phyloP scores from a whole-genome alignment of 2,797 vertebrate genomes.

The Borostomias antarcticus region DNA sequence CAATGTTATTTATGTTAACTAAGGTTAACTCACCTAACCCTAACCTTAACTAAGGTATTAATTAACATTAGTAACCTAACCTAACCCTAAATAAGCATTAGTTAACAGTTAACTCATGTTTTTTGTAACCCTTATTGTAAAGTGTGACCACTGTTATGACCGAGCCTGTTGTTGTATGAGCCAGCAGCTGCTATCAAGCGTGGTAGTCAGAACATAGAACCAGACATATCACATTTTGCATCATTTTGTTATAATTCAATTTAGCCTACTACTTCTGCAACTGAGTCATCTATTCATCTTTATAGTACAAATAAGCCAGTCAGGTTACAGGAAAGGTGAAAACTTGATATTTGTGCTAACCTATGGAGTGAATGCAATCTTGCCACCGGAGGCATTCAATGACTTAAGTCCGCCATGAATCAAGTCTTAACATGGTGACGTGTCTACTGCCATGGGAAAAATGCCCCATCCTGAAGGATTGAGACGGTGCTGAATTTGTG shows the following conservation, averaged over 20 bases:
- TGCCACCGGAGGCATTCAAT: constrained; percentile 1
- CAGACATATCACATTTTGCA: neutral
- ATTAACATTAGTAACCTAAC: too few species aligned
- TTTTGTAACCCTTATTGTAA: too few species aligned
- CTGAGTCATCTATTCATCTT: neutral
- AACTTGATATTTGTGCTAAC: constrained; percentile 8
- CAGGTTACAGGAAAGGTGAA: neutral
- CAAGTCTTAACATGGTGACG: constrained; percentile 9
- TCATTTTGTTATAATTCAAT: constrained; percentile 2
- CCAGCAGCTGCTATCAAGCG: neutral
- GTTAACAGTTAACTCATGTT: too few species aligned
- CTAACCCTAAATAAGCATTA: too few species aligned
- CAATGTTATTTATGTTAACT: too few species aligned
- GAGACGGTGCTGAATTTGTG: constrained; percentile 32
- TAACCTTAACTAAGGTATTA: too few species aligned
- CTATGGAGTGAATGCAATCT: constrained; percentile 15
- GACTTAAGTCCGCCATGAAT: constrained; percentile 40
- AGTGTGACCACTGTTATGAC: too few species aligned
- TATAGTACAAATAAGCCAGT: neutral
- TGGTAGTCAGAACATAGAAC: neutral
- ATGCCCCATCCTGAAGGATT: constrained; percentile 14
- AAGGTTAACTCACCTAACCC: too few species aligned
- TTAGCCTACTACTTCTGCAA: neutral
- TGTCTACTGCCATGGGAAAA: constrained; percentile 30
- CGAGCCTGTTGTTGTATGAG: neutral